Conservation (phyloP, 2,113 vertebrate species). For the Leptodactylus fuscus region DNA sequence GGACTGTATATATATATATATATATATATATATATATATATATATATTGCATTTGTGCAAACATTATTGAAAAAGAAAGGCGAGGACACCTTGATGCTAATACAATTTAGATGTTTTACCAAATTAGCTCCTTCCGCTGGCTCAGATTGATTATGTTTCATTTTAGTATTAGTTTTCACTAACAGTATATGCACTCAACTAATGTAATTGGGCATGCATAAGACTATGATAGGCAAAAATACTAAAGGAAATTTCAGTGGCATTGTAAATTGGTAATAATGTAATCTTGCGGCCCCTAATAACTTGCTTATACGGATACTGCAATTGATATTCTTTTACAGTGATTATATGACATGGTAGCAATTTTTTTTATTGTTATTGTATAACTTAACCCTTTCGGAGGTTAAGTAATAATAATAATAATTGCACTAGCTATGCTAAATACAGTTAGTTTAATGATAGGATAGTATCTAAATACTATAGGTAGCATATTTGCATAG, state of each 20-base stretch:
- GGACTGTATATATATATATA: no score
- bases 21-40: no score
- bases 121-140: slow-evolving; percentile 52
- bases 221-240: slow-evolving; percentile 57
- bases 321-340: slow-evolving; percentile 18
- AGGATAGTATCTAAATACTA: no score
- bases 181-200: slow-evolving; percentile 57
- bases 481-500: no score
- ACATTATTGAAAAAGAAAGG: slow-evolving; percentile 63
- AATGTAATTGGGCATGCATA: slow-evolving; percentile 48
- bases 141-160: slow-evolving; percentile 53
- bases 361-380: neutral
- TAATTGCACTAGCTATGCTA: neutral
- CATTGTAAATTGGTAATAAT: slow-evolving; percentile 40
- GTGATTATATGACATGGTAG: neutral
- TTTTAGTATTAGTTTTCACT: slow-evolving; percentile 58
- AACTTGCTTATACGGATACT: neutral
- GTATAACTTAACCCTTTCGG: neutral
- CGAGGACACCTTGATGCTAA: slow-evolving; percentile 63
- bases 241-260: slow-evolving; percentile 49
- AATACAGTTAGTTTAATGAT: neutral
- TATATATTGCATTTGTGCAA: no score
- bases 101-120: slow-evolving; percentile 64
- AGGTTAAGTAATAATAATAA: neutral
- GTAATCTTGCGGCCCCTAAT: slow-evolving; percentile 6